A percentile compares a stretch with the other conserved stretches of the same genome.
phyloP scores from a whole-genome alignment of 2,797 vertebrate species.

The Aeoliscus strigatus region DNA sequence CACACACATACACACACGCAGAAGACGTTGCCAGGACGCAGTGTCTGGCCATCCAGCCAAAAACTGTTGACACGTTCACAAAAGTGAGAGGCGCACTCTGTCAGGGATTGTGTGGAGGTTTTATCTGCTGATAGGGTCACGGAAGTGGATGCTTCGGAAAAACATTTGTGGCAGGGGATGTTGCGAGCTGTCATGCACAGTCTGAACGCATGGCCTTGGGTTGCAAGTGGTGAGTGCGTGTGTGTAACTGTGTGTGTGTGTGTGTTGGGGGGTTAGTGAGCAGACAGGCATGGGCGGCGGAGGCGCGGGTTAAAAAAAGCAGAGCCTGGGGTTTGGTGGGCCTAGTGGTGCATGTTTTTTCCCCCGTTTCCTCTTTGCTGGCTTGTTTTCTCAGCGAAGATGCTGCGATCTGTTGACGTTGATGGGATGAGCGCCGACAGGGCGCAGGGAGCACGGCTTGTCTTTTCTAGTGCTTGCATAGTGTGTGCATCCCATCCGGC shows the following conservation, averaged over 20 bases:
- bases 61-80: constrained; percentile 84
- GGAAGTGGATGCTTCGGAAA: constrained; percentile 81
- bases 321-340: constrained; percentile 80
- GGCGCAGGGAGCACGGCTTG: constrained; percentile 69
- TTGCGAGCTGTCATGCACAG: constrained; percentile 74
- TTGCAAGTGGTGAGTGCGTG: constrained; percentile 54
- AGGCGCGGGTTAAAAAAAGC: constrained; percentile 73
- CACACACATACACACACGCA: constrained; percentile 18
- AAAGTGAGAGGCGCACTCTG: constrained; percentile 77
- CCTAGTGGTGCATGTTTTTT: constrained; percentile 66
- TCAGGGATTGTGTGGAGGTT: constrained; percentile 73
- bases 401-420: constrained; percentile 56
- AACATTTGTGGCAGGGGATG: constrained; percentile 83
- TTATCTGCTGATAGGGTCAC: constrained; percentile 80
- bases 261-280: constrained; percentile 12
- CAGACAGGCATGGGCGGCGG: constrained; percentile 37
- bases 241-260: constrained; percentile 15
- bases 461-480: constrained; percentile 75
- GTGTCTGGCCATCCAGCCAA: constrained; percentile 82
- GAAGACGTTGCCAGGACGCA: constrained; percentile 56
- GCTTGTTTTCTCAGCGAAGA: constrained; percentile 52
- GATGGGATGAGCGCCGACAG: constrained; percentile 73
- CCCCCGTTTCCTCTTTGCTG: constrained; percentile 57
- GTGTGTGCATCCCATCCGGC: constrained; percentile 65
- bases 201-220: constrained; percentile 70